These are phyloP conservation scores for Apotomis capreana DNA, from an alignment of 2,888 invertebrate species.

Conservation along the genomic window DNA sequence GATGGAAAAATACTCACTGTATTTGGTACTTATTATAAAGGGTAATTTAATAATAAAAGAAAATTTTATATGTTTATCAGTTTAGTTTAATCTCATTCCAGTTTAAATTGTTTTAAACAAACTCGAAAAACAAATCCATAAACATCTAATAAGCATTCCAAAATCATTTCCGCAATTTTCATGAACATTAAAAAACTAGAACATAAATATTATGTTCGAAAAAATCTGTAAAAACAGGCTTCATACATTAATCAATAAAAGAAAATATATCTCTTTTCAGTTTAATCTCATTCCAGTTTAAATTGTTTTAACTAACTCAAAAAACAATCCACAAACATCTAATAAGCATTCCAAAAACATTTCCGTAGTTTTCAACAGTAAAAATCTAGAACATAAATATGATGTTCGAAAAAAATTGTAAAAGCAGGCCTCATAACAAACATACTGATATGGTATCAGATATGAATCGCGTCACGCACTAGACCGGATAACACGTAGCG, in stretches of 20 bases:
- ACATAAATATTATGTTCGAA: not conserved
- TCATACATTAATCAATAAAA: constrained; percentile 16
- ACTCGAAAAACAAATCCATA: not conserved
- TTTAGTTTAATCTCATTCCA: constrained; percentile 23
- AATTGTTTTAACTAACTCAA: not conserved
- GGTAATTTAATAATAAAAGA: not conserved
- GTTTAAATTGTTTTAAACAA: not conserved
- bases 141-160: not conserved
- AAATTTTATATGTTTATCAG: not conserved
- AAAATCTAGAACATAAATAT: not conserved
- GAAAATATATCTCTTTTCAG: constrained; percentile 2
- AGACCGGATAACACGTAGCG: constrained; percentile 1
- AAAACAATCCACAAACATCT: constrained; percentile 11
- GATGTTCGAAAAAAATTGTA: not conserved
- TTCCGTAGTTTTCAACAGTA: not conserved
- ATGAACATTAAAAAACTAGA: not conserved
- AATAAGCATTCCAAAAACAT: not conserved
- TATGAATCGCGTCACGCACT: not conserved
- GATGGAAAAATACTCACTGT: not conserved
- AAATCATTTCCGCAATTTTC: not conserved
- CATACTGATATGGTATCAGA: constrained; percentile 15
- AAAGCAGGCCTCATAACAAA: constrained; percentile 9
- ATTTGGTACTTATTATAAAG: not conserved
- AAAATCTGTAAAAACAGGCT: not conserved
- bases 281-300: constrained; percentile 24